Evolutionary conservation across 2,888 invertebrate species (phyloP).

Genomic region (Caradrina kadenii): DNA sequence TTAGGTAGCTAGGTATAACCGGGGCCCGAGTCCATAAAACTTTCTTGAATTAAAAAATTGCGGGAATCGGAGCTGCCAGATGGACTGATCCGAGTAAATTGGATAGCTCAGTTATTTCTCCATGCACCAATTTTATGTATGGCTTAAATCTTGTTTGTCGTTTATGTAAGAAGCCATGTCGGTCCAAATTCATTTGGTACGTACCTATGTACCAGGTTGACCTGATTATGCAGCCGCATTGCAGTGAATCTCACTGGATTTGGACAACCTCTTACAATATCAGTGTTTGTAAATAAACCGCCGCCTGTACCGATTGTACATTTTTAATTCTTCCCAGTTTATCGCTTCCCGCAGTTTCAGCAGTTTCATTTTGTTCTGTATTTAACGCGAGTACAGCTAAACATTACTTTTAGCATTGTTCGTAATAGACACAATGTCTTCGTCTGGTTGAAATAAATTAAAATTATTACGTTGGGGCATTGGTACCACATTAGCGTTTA

Average conservation of each 20-base stretch:
- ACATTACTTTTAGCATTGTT: constrained; percentile 47
- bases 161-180: constrained; percentile 57
- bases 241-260: constrained; percentile 67
- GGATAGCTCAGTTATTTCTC: constrained; percentile 51
- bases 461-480: constrained; percentile 39
- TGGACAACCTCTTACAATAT: constrained; percentile 60
- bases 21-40: constrained; percentile 28
- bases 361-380: constrained; percentile 52
- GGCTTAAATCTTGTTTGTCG: constrained; percentile 57
- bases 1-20: constrained; percentile 8
- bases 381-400: constrained; percentile 42
- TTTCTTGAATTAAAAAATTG: constrained; percentile 40
- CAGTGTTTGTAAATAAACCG: constrained; percentile 43
- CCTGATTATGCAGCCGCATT: constrained; percentile 73
- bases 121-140: constrained; percentile 56
- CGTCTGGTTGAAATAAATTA: constrained; percentile 39
- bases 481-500: constrained; percentile 28
- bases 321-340: constrained; percentile 58
- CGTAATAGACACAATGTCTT: constrained; percentile 41
- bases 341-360: constrained; percentile 55
- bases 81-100: constrained; percentile 44
- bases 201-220: constrained; percentile 63
- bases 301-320: constrained; percentile 37
- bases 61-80: constrained; percentile 41
- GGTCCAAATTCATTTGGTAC: constrained; percentile 56